These are phyloP conservation scores for Hozukius guyotensis DNA, from an alignment of 2,797 vertebrate genomes.

Conservation along the genomic window DNA sequence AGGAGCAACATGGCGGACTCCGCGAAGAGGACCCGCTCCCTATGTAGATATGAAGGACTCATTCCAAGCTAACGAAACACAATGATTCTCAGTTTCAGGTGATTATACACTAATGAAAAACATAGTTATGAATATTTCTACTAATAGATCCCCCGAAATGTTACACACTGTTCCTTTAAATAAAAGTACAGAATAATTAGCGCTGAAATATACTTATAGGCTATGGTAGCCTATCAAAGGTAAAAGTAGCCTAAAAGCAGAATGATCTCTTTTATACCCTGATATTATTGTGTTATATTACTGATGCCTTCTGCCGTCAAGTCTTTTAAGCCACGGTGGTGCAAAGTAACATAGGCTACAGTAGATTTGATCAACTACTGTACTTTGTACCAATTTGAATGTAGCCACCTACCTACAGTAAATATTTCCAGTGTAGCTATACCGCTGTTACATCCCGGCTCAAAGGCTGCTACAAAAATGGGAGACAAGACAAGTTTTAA, in stretches of 20 bases:
- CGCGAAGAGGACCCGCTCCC: too few species aligned
- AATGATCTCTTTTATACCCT: not conserved
- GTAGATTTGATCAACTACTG: not conserved
- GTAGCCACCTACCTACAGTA: not conserved
- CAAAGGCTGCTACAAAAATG: too few species aligned
- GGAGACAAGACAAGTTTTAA: rapidly evolving
- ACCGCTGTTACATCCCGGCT: rapidly evolving
- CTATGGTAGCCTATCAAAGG: rapidly evolving
- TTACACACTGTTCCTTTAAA: not conserved
- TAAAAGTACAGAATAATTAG: not conserved
- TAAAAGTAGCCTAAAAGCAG: not conserved
- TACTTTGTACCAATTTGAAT: not conserved
- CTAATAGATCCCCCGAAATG: rapidly evolving
- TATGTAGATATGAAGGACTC: too few species aligned
- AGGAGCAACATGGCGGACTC: too few species aligned
- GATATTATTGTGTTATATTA: not conserved
- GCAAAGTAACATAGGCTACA: not conserved
- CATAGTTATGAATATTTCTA: too few species aligned
- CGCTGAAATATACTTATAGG: not conserved
- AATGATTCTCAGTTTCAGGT: too few species aligned
- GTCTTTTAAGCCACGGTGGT: rapidly evolving
- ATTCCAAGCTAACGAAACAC: too few species aligned
- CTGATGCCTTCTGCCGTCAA: too few species aligned
- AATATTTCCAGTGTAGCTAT: not conserved
- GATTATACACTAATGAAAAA: too few species aligned